phyloP scores from a whole-genome alignment of 1,140 invertebrate species.

The Cyrtorhinus lividipennis region DNA sequence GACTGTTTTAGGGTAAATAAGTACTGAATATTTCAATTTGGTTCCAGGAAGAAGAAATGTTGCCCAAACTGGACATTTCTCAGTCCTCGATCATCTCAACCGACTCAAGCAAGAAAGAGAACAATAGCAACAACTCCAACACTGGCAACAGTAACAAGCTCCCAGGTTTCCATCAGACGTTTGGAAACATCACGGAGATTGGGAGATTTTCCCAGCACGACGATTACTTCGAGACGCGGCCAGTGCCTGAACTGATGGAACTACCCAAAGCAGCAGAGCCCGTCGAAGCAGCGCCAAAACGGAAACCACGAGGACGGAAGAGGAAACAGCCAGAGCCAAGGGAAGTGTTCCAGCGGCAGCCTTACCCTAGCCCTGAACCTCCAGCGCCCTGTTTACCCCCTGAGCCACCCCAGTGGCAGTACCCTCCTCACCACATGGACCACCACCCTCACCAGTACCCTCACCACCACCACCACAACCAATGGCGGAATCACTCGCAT shows the following conservation, averaged over 20 bases:
- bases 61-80: constrained; percentile 11
- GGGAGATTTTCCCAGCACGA: constrained; percentile 46
- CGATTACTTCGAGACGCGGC: constrained; percentile 30
- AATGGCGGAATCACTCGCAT: constrained; percentile 20
- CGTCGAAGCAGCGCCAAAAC: constrained; percentile 11
- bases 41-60: constrained; percentile 19
- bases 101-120: not conserved
- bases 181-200: constrained; percentile 55
- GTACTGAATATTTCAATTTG: too few relatives aligned
- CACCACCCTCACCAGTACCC: constrained; percentile 14
- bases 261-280: constrained; percentile 9
- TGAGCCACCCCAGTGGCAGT: constrained; percentile 10
- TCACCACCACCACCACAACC: constrained; percentile 19
- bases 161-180: constrained; percentile 59
- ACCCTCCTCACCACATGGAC: constrained; percentile 8
- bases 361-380: constrained; percentile 12
- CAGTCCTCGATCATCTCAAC: not conserved
- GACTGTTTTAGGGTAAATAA: too few relatives aligned
- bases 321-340: constrained; percentile 19
- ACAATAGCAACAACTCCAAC: not conserved
- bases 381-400: constrained; percentile 9
- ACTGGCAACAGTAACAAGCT: constrained; percentile 32
- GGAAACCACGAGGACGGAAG: constrained; percentile 19
- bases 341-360: constrained; percentile 15
- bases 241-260: constrained; percentile 14